Percentiles rank a stretch among this genome's conserved stretches.
These are phyloP conservation scores for Odontomachus brunneus DNA, from an alignment of 1,140 invertebrate species.

Conservation along the genomic window DNA sequence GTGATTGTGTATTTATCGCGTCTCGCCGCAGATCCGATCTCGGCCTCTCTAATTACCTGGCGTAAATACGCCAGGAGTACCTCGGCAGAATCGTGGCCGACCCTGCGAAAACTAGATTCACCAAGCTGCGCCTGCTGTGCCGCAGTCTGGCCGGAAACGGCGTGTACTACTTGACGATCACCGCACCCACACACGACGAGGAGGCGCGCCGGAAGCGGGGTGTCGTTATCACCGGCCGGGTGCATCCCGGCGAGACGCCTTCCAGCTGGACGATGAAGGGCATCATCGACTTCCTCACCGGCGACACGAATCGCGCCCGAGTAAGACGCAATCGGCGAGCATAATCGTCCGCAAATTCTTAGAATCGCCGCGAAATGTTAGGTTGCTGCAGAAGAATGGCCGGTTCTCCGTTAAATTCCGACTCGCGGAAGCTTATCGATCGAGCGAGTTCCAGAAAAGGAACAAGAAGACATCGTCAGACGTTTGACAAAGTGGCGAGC, in stretches of 20 bases:
- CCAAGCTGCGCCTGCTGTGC: conserved; percentile 92
- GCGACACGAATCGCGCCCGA: conserved; percentile 91
- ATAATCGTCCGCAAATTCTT: conserved; percentile 5
- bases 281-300: conserved; percentile 95
- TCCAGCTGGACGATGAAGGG: conserved; percentile 99
- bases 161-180: conserved; percentile 96
- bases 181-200: conserved; percentile 88
- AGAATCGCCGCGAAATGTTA: too few relatives aligned
- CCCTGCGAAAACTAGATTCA: conserved; percentile 92
- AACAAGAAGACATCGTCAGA: too few relatives aligned
- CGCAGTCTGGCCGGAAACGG: conserved; percentile 95
- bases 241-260: conserved; percentile 98
- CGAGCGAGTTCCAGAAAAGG: too few relatives aligned
- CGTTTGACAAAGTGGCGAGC: too few relatives aligned
- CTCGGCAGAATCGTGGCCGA: conserved; percentile 89
- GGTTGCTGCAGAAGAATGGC: too few relatives aligned
- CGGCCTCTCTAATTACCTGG: conserved; percentile 31
- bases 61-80: conserved; percentile 87
- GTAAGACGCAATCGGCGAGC: conserved; percentile 69
- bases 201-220: conserved; percentile 89
- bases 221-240: conserved; percentile 94
- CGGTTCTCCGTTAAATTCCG: too few relatives aligned
- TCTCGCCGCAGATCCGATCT: conserved; percentile 38
- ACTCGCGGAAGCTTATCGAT: too few relatives aligned
- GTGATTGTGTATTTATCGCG: conserved; percentile 11